These are phyloP conservation scores for Anguilla megastoma DNA, from an alignment of 2,797 vertebrate genomes.

Conservation along the genomic window DNA sequence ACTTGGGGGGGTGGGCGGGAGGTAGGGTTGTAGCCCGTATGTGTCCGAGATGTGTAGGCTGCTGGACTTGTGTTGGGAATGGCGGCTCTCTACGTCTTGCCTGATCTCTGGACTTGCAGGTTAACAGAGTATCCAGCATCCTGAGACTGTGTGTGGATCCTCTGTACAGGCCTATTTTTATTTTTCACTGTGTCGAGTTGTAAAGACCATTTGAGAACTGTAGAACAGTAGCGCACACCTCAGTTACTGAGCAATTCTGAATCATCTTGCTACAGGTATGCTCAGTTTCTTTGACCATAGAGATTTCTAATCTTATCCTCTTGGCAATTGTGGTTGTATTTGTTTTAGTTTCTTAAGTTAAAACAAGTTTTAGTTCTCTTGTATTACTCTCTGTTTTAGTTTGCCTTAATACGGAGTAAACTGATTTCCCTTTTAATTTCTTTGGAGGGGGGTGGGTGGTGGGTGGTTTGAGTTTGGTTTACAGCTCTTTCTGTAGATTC, in stretches of 20 bases:
- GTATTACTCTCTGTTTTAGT: background rate
- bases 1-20: background rate
- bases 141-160: background rate
- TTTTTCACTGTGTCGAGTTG: background rate
- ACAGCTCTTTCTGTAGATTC: no score
- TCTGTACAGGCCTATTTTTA: background rate
- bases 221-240: background rate
- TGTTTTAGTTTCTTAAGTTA: background rate
- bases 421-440: background rate
- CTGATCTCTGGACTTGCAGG: background rate
- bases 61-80: background rate
- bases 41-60: background rate
- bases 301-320: background rate
- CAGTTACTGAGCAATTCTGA: no score
- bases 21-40: background rate
- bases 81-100: background rate
- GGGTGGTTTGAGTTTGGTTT: no score
- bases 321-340: background rate
- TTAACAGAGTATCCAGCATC: background rate
- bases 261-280: no score
- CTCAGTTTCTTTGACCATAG: background rate
- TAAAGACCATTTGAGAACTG: background rate
- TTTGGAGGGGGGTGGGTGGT: background rate
- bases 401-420: background rate
- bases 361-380: background rate